Evolutionary conservation across 23 tunicate species (phyloP), one percentile per base, ranked within the genome.

Genomic region (Aplidium turbinatum): DNA sequence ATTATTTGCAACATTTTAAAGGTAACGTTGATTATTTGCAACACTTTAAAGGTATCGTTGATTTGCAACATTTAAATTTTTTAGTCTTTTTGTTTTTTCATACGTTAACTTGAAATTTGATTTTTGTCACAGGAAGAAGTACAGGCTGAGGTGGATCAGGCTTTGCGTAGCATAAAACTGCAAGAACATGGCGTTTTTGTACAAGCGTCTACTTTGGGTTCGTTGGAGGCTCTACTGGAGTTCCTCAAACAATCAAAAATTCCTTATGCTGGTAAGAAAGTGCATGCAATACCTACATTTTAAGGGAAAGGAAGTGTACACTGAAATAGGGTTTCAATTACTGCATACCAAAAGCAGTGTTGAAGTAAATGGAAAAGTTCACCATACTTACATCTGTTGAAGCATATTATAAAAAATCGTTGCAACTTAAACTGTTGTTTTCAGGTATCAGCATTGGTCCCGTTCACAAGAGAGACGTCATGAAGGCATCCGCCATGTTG

Each of bases 161-260:
- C 85, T 24, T 76, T 91, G 21, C 36, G 57, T 47, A 70, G 78
- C 50, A 91, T 91, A 18, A 91, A 91, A 60, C 69, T 91, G 26
- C 77, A 77, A 34, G 98, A 86, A 11, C 88, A 85, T 20, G 98
- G 98, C 29, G 98, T 93, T 4, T 93, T 76, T 35, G 98, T 93
- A 0, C 98, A 93, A 77, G 98, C 98, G 1, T 93, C 98, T 0
- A 93, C 98, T 9, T 71, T 93, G 11, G 98, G 98, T 25, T 93
- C 98, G 0, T 58, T 93, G 26, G 98, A 93, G 31, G 98, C 98
- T 16, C 57, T 93, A 0, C 76, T 93, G 25, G 93, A 81, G 38
- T 93, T 85, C 57, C 60, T 93, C 0, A 85, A 86, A 62, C 79
- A 77, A 24, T 85, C 93, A 3, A 86, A 93, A 70, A 86, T 93